phyloP scores from a whole-genome alignment of 2,113 vertebrate genomes.

The Siniperca chuatsi region DNA sequence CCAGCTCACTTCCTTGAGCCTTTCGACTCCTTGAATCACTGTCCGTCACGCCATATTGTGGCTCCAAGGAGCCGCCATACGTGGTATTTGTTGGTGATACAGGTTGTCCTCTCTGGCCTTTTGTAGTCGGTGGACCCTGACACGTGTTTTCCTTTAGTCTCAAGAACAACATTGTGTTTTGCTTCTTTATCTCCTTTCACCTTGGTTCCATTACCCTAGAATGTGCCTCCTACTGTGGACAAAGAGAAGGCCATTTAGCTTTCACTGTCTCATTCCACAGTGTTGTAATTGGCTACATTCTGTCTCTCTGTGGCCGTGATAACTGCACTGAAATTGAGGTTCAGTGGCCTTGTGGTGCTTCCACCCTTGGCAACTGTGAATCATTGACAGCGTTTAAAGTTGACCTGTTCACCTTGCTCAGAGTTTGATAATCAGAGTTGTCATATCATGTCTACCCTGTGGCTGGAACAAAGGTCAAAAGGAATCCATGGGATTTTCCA shows the following conservation, averaged over 20 bases:
- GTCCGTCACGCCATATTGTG: constrained; percentile 7
- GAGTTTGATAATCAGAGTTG: constrained; percentile 26
- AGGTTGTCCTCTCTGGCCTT: constrained; percentile 37
- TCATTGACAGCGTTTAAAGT: constrained; percentile 49
- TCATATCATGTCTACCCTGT: constrained; percentile 5
- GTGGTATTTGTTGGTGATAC: constrained; percentile 10
- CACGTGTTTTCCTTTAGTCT: constrained; percentile 22
- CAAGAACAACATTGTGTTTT: constrained; percentile 38
- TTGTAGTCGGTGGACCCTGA: constrained; percentile 23
- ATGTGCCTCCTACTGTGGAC: constrained; percentile 31
- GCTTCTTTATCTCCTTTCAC: constrained; percentile 48
- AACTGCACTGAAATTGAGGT: constrained; percentile 37
- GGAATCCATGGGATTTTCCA: background rate
- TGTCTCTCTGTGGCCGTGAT: constrained; percentile 35
- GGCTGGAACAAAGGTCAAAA: constrained; percentile 33
- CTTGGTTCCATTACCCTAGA: constrained; percentile 44
- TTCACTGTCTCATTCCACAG: constrained; percentile 32
- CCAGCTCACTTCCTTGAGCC: constrained; percentile 37
- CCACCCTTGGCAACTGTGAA: constrained; percentile 49
- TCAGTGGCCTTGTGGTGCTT: constrained; percentile 38
- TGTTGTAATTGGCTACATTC: constrained; percentile 47
- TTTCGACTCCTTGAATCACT: constrained; percentile 14
- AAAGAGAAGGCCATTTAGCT: constrained; percentile 60
- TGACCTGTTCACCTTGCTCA: constrained; percentile 15
- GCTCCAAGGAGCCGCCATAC: background rate